Evolutionary conservation across 2,888 invertebrate genomes (phyloP).

Genomic region (Rhagonycha lutea): DNA sequence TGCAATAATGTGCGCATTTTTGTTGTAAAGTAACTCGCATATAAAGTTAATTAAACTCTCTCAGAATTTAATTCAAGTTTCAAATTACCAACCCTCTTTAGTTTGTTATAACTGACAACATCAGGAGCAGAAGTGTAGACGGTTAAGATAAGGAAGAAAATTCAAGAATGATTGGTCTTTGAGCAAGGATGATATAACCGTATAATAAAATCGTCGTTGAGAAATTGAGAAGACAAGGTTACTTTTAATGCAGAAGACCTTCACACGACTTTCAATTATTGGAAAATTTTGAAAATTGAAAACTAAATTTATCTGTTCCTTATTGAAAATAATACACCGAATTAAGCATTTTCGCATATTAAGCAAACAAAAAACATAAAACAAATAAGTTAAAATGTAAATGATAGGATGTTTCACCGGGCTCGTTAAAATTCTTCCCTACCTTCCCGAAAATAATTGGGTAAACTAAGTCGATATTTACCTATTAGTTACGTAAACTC

Average conservation of each 20-base stretch:
- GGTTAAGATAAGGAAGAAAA: background rate
- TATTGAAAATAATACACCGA: background rate
- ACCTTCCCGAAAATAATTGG: background rate
- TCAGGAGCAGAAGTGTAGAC: constrained; percentile 9
- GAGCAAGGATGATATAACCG: background rate
- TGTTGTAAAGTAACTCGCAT: background rate
- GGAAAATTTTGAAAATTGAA: too few species aligned
- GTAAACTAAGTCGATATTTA: background rate
- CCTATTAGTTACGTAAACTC: background rate
- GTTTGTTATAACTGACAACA: constrained; percentile 10
- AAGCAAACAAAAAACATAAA: background rate
- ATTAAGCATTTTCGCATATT: background rate
- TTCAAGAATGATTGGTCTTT: background rate
- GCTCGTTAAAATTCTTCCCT: background rate
- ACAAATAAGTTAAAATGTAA: background rate
- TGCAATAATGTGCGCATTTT: background rate
- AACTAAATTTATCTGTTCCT: background rate
- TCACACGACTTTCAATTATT: background rate
- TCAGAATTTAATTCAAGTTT: constrained; percentile 20
- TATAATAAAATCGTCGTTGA: background rate
- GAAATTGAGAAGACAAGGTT: background rate
- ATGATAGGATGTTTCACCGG: background rate
- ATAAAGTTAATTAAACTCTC: constrained; percentile 9
- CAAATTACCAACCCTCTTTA: constrained; percentile 6
- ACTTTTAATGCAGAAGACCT: background rate